These are phyloP conservation scores for Perca flavescens DNA, from an alignment of 2,113 vertebrate genomes.

Conservation along the genomic window DNA sequence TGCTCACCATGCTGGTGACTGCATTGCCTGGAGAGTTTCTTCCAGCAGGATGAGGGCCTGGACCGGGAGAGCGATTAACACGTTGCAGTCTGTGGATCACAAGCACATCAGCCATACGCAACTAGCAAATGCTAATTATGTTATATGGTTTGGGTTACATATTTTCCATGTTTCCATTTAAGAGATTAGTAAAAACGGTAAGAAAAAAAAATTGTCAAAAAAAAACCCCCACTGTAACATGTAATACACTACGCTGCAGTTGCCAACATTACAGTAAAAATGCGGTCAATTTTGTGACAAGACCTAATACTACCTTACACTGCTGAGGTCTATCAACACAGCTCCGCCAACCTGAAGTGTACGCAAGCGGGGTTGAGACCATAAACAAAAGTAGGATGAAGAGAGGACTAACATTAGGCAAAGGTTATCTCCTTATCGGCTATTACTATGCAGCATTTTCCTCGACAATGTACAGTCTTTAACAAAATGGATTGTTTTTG, in stretches of 20 bases:
- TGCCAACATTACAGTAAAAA: neutral
- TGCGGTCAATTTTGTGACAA: too few species aligned
- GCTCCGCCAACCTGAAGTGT: too few species aligned
- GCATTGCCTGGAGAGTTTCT: conserved; percentile 90
- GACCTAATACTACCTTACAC: too few species aligned
- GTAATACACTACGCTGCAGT: neutral
- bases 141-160: neutral
- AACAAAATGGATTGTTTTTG: too few species aligned
- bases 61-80: conserved; percentile 90
- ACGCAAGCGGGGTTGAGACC: too few species aligned
- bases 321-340: too few species aligned
- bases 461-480: too few species aligned
- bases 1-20: conserved; percentile 95
- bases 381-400: too few species aligned
- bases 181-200: neutral
- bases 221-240: too few species aligned
- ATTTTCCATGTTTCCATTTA: neutral
- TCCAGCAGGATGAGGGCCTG: conserved; percentile 86
- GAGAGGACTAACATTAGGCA: too few species aligned
- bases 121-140: neutral
- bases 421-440: too few species aligned
- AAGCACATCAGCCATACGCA: conserved; percentile 4
- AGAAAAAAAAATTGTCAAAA: neutral
- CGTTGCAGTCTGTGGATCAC: conserved; percentile 85
- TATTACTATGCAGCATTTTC: too few species aligned